Conservation (phyloP, 2,888 invertebrate genomes). For the Chaetoderma sp. region DNA sequence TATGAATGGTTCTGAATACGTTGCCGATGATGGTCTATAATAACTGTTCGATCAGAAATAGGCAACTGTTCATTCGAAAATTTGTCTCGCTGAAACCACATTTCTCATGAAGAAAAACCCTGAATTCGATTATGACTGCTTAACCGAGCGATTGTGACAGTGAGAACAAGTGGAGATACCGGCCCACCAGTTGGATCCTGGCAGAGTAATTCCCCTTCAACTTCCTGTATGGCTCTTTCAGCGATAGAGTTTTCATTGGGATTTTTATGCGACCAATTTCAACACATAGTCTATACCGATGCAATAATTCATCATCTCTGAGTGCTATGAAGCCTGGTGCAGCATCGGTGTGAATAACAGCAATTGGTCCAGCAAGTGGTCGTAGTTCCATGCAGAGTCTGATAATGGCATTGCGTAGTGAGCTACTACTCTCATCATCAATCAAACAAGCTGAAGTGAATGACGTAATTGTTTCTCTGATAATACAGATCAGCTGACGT, state of each 20-base stretch:
- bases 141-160: slow-evolving; percentile 27
- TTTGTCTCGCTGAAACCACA: slow-evolving; percentile 40
- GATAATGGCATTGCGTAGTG: slow-evolving; percentile 27
- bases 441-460: slow-evolving; percentile 28
- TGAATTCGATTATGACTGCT: slow-evolving; percentile 35
- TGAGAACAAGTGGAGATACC: slow-evolving; percentile 13
- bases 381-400: slow-evolving; percentile 23
- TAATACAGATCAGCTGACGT: slow-evolving; percentile 29
- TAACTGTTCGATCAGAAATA: slow-evolving; percentile 27
- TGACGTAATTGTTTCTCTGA: slow-evolving; percentile 38
- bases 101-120: slow-evolving; percentile 39
- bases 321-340: slow-evolving; percentile 34
- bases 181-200: slow-evolving; percentile 28
- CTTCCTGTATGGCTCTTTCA: slow-evolving; percentile 45
- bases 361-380: slow-evolving; percentile 36
- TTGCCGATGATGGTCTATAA: slow-evolving; percentile 25
- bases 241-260: slow-evolving; percentile 44
- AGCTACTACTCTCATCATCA: slow-evolving; percentile 20
- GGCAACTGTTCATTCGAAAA: slow-evolving; percentile 37
- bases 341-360: slow-evolving; percentile 38
- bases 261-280: slow-evolving; percentile 35
- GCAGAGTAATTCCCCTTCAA: slow-evolving; percentile 40
- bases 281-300: slow-evolving; percentile 24
- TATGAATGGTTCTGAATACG: slow-evolving; percentile 32
- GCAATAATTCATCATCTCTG: slow-evolving; percentile 29